A percentile compares a stretch with the other conserved stretches of the same genome.
Conservation (phyloP, 2,888 invertebrate species). For the Xestoiulus laeticollis region DNA sequence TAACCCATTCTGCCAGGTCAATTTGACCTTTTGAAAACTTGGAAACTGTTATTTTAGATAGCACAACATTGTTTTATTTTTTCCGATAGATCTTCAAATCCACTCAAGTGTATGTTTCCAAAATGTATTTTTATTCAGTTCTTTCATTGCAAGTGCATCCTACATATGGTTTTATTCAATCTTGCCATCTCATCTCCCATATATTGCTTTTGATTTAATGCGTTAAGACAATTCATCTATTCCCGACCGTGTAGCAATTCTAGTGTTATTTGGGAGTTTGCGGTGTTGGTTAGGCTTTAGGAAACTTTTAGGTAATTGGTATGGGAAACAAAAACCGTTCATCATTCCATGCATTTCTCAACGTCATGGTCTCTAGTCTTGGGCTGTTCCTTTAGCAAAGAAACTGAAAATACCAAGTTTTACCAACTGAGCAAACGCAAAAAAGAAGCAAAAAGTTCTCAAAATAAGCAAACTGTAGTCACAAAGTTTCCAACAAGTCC, state of each 20-base stretch:
- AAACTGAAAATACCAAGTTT: too few relatives aligned
- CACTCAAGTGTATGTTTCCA: neutral
- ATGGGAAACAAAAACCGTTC: neutral
- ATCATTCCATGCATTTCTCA: neutral
- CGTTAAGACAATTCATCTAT: conserved; percentile 11
- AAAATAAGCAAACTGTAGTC: too few relatives aligned
- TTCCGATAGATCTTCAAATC: neutral
- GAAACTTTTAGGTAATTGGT: conserved; percentile 18
- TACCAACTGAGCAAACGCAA: too few relatives aligned
- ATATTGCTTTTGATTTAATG: neutral
- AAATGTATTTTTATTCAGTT: neutral
- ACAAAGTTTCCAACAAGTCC: too few relatives aligned
- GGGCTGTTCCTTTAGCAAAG: too few relatives aligned
- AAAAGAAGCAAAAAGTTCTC: too few relatives aligned
- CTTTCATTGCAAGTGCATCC: neutral
- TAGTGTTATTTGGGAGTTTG: neutral
- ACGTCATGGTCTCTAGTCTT: neutral
- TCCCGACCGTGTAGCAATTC: neutral
- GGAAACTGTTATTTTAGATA: too few relatives aligned
- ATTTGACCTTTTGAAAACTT: too few relatives aligned
- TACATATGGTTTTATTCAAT: neutral
- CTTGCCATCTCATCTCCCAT: neutral
- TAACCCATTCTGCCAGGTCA: too few relatives aligned
- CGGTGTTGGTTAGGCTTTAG: neutral
- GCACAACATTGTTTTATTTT: too few relatives aligned